Evolutionary conservation across 2,797 vertebrate genomes (phyloP).

Genomic region (Chaenodraco wilsoni): DNA sequence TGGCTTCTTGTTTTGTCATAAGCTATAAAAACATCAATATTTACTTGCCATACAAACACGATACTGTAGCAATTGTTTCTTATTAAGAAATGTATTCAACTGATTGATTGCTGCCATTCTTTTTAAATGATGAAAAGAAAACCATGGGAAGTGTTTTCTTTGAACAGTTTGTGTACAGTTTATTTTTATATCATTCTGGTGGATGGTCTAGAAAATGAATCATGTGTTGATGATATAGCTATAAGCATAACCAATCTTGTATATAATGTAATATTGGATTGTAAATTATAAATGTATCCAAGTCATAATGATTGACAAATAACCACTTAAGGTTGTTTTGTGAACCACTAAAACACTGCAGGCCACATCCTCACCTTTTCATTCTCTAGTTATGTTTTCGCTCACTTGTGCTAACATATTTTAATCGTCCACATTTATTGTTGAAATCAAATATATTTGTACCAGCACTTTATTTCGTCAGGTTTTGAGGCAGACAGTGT

Average conservation of each 20-base stretch:
- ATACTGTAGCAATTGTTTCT: constrained; percentile 91
- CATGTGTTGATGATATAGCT: constrained; percentile 82
- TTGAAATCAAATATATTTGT: constrained; percentile 78
- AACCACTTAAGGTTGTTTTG: constrained; percentile 77
- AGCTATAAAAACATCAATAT: constrained; percentile 84
- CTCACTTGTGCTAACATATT: constrained; percentile 49
- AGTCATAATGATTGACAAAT: constrained; percentile 77
- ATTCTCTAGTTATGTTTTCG: constrained; percentile 57
- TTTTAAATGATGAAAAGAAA: constrained; percentile 86
- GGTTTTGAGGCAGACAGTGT: constrained; percentile 71
- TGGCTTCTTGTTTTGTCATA: constrained; percentile 82
- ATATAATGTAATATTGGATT: constrained; percentile 90
- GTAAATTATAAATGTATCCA: constrained; percentile 86
- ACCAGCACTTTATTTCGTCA: constrained; percentile 87
- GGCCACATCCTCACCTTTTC: constrained; percentile 66
- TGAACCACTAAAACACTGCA: constrained; percentile 75
- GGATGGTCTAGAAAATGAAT: constrained; percentile 83
- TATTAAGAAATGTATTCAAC: constrained; percentile 85
- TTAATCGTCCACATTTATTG: constrained; percentile 73
- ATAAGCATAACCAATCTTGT: constrained; percentile 85
- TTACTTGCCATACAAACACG: constrained; percentile 91
- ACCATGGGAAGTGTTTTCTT: constrained; percentile 85
- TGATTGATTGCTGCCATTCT: constrained; percentile 88
- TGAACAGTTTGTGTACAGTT: constrained; percentile 91
- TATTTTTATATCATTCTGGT: constrained; percentile 90